phyloP scores from a whole-genome alignment of 2,113 vertebrate species.

The Menura novaehollandiae region DNA sequence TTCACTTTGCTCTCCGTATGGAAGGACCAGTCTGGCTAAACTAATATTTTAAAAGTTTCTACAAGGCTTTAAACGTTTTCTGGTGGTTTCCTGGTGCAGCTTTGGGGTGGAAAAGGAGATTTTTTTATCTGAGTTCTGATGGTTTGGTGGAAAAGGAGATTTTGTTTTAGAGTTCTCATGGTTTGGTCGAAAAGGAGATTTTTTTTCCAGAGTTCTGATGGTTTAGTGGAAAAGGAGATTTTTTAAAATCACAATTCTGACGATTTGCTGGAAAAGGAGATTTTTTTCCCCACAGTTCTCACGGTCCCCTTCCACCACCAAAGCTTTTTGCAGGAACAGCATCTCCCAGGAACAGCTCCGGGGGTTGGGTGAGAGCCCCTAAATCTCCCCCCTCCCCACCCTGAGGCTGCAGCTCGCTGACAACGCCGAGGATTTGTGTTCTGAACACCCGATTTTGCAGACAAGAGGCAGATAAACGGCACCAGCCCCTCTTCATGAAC shows the following conservation, averaged over 20 bases:
- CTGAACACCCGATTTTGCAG: conserved; percentile 56
- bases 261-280: too few species aligned
- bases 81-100: not conserved
- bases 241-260: too few species aligned
- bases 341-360: not conserved
- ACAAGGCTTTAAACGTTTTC: not conserved
- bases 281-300: too few species aligned
- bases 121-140: too few species aligned
- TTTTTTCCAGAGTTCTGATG: too few species aligned
- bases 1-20: not conserved
- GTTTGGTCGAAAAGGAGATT: too few species aligned
- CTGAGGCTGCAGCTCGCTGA: conserved; percentile 44
- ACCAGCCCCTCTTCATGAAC: conserved; percentile 64
- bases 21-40: not conserved
- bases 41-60: not conserved
- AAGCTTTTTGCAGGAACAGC: not conserved
- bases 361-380: not conserved
- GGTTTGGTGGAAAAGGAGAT: too few species aligned
- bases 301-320: not conserved
- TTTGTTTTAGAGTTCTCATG: too few species aligned
- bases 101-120: not conserved
- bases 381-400: not conserved
- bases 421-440: conserved; percentile 20
- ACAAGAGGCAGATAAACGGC: conserved; percentile 71
- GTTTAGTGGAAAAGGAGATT: too few species aligned